Percentiles rank a stretch among this genome's conserved stretches.
Conservation (phyloP, 2,888 invertebrate species). For the Phortica okadai region DNA sequence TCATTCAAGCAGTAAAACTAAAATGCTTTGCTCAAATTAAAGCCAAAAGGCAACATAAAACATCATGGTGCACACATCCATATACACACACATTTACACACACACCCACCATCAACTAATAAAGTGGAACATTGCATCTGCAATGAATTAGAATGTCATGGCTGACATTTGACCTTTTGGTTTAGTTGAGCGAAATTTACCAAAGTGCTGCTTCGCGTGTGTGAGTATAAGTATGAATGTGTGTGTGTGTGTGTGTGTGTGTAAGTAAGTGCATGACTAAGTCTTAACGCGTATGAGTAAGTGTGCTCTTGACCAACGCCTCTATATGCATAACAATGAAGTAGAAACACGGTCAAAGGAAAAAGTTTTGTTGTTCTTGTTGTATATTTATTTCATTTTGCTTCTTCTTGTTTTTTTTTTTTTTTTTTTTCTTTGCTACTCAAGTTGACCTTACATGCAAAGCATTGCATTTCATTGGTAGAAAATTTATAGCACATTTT, state of each 20-base stretch:
- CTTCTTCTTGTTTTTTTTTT: too few species aligned
- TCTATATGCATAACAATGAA: too few species aligned
- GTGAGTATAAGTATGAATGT: neutral
- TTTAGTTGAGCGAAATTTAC: neutral
- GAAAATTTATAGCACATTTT: too few species aligned
- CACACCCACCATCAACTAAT: neutral
- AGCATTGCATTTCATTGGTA: too few species aligned
- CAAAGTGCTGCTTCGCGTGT: neutral
- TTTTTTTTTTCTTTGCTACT: too few species aligned
- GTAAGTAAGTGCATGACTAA: too few species aligned
- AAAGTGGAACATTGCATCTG: neutral
- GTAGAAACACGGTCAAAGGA: too few species aligned
- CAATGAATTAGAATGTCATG: conserved; percentile 20
- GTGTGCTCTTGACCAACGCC: too few species aligned
- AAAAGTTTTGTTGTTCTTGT: too few species aligned
- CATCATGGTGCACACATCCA: neutral
- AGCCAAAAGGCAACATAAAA: neutral
- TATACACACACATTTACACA: neutral
- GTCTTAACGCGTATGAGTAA: too few species aligned
- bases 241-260: neutral
- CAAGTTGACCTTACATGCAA: too few species aligned
- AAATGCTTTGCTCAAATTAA: neutral
- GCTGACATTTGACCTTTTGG: conserved; percentile 4
- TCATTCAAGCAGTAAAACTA: neutral
- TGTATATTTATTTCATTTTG: too few species aligned